phyloP scores from a whole-genome alignment of 2,113 vertebrate species.

The Zapus hudsonius region DNA sequence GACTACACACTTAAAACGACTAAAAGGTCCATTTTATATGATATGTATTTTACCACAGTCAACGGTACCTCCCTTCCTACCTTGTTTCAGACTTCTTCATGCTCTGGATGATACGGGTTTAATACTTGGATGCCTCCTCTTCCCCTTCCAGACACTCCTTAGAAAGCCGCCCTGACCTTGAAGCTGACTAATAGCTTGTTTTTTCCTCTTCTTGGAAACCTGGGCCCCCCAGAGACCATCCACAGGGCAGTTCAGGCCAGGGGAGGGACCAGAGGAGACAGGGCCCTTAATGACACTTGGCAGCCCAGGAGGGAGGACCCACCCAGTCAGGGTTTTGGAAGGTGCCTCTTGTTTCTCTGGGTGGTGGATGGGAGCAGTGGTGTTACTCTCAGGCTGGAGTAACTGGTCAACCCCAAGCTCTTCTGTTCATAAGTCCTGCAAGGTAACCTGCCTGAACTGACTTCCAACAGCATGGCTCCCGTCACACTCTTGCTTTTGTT shows the following conservation, averaged over 20 bases:
- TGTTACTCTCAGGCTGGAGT: not conserved
- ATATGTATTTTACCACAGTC: not conserved
- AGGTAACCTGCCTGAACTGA: not conserved
- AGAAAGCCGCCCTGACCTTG: slow-evolving; percentile 51
- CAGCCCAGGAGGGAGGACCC: not conserved
- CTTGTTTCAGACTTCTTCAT: accelerated
- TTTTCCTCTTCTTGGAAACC: slow-evolving; percentile 67
- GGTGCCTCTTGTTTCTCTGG: not conserved
- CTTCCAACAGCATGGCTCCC: accelerated
- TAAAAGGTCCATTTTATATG: not conserved
- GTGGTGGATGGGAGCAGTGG: too few relatives aligned
- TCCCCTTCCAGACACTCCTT: slow-evolving; percentile 14
- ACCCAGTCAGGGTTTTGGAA: not conserved
- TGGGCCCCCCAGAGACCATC: not conserved
- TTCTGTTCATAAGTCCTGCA: not conserved
- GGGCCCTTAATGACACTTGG: not conserved
- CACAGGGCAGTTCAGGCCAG: not conserved
- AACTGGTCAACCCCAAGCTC: not conserved
- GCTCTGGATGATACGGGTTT: not conserved
- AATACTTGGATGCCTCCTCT: not conserved
- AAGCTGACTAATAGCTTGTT: slow-evolving; percentile 60
- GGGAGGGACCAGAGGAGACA: not conserved
- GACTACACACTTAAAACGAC: not conserved
- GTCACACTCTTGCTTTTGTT: not conserved
- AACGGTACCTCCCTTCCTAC: not conserved